A percentile compares a stretch with the other conserved stretches of the same genome.
phyloP scores from a whole-genome alignment of 2,888 invertebrate genomes.

The Ectropis crepuscularia region DNA sequence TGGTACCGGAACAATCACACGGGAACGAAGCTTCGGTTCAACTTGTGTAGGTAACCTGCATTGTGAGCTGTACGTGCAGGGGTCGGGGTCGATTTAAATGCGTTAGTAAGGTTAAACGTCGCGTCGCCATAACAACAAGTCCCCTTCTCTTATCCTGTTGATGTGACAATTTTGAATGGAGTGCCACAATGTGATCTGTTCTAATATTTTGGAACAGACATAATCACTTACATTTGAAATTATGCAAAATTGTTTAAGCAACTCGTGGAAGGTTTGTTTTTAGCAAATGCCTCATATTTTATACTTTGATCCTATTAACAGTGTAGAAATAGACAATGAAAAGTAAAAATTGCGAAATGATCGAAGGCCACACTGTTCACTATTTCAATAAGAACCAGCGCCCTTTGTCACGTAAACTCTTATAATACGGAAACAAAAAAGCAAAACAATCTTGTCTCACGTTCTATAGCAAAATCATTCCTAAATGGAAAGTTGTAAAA shows the following conservation, averaged over 20 bases:
- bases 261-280: background rate
- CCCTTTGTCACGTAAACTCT: slow-evolving; percentile 27
- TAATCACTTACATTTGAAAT: too few relatives aligned
- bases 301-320: background rate
- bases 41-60: slow-evolving; percentile 35
- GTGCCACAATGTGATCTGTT: slow-evolving; percentile 11
- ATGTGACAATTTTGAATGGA: slow-evolving; percentile 27
- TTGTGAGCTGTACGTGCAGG: slow-evolving; percentile 37
- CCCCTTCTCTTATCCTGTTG: slow-evolving; percentile 27
- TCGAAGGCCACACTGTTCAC: slow-evolving; percentile 18
- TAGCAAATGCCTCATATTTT: too few relatives aligned
- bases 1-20: slow-evolving; percentile 73
- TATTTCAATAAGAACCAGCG: slow-evolving; percentile 12
- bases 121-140: slow-evolving; percentile 22
- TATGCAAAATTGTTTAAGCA: background rate
- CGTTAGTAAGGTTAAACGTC: slow-evolving; percentile 37
- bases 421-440: slow-evolving; percentile 35
- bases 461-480: slow-evolving; percentile 48
- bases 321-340: background rate
- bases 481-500: slow-evolving; percentile 37
- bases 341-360: background rate
- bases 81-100: slow-evolving; percentile 42
- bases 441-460: slow-evolving; percentile 26
- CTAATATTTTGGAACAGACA: background rate
- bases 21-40: slow-evolving; percentile 62